Evolutionary conservation across 2,113 vertebrate species (phyloP).

Genomic region (Lota lota): DNA sequence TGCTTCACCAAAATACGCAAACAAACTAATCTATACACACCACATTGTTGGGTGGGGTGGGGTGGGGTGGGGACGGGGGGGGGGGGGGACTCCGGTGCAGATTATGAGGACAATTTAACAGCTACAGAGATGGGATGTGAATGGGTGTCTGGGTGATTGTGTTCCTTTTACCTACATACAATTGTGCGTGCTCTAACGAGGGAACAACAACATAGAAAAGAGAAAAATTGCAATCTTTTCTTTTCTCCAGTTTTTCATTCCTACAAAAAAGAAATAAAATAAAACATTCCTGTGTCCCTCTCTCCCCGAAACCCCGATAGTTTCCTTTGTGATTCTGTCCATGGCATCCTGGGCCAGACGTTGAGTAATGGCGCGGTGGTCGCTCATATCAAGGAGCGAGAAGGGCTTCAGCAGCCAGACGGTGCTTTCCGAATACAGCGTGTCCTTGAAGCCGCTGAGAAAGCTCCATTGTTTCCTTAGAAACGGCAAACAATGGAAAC

Average conservation of each 20-base stretch:
- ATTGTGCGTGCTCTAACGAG: neutral
- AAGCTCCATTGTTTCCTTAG: neutral
- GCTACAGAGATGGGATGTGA: slow-evolving; percentile 18
- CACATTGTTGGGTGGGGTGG: slow-evolving; percentile 33
- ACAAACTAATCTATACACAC: slow-evolving; percentile 56
- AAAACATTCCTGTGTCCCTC: neutral
- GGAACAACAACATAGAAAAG: neutral
- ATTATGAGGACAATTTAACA: slow-evolving; percentile 52
- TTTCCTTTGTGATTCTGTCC: neutral
- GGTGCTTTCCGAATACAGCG: neutral
- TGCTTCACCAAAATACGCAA: slow-evolving; percentile 54
- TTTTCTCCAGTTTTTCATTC: neutral
- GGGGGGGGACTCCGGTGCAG: slow-evolving; percentile 34
- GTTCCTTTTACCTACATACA: neutral
- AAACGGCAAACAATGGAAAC: neutral
- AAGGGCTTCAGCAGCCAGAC: neutral
- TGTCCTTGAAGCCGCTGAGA: neutral
- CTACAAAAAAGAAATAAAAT: too few relatives aligned
- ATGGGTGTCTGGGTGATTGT: slow-evolving; percentile 24
- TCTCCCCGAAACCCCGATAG: neutral
- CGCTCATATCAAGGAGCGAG: neutral
- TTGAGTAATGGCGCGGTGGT: neutral
- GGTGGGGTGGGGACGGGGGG: too few relatives aligned
- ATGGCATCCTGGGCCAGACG: neutral
- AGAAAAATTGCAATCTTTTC: neutral